Evolutionary conservation across 37 sponge, comb jelly and placozoan genomes (phyloP), one percentile per base, ranked within the genome.

Genomic region (Aplysina aerophoba): DNA sequence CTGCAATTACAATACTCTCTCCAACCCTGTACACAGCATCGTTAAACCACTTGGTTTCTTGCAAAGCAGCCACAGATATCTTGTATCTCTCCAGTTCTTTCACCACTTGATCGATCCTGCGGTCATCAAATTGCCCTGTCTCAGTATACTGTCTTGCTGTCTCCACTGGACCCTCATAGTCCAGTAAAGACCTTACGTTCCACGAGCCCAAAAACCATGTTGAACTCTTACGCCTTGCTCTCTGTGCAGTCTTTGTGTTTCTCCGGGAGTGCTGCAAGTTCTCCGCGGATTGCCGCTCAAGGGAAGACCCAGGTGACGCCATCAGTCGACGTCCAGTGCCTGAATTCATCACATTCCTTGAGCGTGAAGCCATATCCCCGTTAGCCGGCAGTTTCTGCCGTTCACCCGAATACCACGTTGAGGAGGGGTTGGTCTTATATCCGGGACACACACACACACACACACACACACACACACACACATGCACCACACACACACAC

Each of bases 21-120:
- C 59, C 88, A 24, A 81, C 88, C 34, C 35, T 69, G 36, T 87
- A 81, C 22, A 71, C 59, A 39, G 41, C 88, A 21, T 22, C 15
- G 14, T 68, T 81, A 86, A 74, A 77, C 79, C 78, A 75, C n/a
- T n/a, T n/a, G n/a, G n/a, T n/a, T n/a, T n/a, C 87, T 24, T 77
- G 79, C 79, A 77, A 77, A 36, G 25, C 79, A 77, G 44, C 79
- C 54, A 77, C 50, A n/a, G 14, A 12, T 12, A 77, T 44, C 14
- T 16, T 15, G 14, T 40, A 77, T 15, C n/a, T 77, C 38, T 39
- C 25, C 54, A 77, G 50, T n/a, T 77, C 53, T 15, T n/a, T 16
- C 14, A 77, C 79, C 16, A 77, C 79, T 16, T 40, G 79, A 39
- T 77, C 79, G 34, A 77, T 77, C 79, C 34, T 77, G 16, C 79